Percentiles rank a stretch among this genome's conserved stretches.
phyloP scores from a whole-genome alignment of 37 sponge, comb jelly and placozoan species.

The Lycopodina hypogea region DNA sequence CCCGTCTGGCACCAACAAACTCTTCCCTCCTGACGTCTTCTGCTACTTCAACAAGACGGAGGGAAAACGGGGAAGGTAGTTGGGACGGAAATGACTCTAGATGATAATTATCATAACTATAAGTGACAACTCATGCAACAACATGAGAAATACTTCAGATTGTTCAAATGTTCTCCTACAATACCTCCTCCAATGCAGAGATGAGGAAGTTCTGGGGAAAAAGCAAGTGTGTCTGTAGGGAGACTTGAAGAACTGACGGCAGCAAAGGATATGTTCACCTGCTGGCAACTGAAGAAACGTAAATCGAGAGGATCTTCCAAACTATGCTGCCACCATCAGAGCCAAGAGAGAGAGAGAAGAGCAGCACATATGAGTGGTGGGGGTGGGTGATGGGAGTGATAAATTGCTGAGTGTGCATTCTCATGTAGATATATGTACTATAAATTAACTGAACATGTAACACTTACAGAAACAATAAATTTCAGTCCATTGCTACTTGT shows the following conservation, averaged over 20 bases:
- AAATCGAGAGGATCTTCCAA: conserved; percentile 30
- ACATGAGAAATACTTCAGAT: not conserved
- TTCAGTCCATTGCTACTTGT: not conserved
- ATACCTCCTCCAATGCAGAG: conserved; percentile 21
- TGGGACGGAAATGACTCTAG: not conserved
- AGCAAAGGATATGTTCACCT: conserved; percentile 58
- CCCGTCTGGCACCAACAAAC: conserved; percentile 15
- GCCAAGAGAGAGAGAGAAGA: too few species aligned
- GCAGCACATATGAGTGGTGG: too few species aligned
- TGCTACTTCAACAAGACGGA: not conserved
- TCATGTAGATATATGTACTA: too few species aligned
- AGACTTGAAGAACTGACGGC: conserved; percentile 14
- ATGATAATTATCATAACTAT: not conserved
- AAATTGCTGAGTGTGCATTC: too few species aligned
- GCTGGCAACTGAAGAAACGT: conserved; percentile 24
- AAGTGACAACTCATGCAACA: not conserved
- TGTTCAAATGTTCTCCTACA: not conserved
- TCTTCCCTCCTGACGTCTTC: conserved; percentile 26
- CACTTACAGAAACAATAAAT: not conserved
- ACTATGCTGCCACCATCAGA: conserved; percentile 40
- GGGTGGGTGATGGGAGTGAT: too few species aligned
- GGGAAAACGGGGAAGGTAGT: not conserved
- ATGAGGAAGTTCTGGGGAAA: not conserved
- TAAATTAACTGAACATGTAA: too few species aligned
- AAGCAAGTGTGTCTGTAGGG: not conserved